Conservation (phyloP, 2,113 vertebrate species). For the Ptychochromis oligacanthus region DNA sequence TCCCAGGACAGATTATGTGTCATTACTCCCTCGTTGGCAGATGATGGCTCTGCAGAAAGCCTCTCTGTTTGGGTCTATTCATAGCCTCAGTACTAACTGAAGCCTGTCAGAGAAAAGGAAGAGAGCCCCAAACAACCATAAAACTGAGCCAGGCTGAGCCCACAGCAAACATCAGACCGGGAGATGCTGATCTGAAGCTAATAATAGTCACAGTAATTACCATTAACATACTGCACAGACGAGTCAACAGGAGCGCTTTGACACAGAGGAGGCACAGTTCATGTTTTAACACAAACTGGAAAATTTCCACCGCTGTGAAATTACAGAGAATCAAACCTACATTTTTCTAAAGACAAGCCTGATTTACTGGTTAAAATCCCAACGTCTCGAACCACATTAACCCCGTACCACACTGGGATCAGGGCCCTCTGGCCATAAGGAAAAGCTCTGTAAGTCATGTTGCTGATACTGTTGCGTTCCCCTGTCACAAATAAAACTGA, state of each 20-base stretch:
- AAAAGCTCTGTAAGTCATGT: not conserved
- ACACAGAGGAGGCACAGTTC: not conserved
- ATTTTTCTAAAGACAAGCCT: not conserved
- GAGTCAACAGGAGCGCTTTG: not conserved
- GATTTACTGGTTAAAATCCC: not conserved
- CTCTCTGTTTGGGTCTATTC: conserved; percentile 33
- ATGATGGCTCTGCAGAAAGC: conserved; percentile 21
- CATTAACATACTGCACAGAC: conserved; percentile 18
- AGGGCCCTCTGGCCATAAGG: not conserved
- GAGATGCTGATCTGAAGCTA: conserved; percentile 18
- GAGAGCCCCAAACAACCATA: conserved; percentile 24
- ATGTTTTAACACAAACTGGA: not conserved
- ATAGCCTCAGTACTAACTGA: conserved; percentile 30
- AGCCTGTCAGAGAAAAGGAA: not conserved
- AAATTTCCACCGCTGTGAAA: conserved; percentile 7
- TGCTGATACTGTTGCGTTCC: not conserved
- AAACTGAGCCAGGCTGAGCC: conserved; percentile 1
- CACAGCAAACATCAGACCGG: conserved; percentile 2
- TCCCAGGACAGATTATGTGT: not conserved
- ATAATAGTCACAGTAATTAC: conserved; percentile 35
- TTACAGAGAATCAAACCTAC: conserved; percentile 3
- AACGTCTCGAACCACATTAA: not conserved
- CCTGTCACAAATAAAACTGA: not conserved
- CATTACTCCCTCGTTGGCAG: conserved; percentile 16
- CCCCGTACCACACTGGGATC: not conserved